Base-by-base conservation (phyloP, 2,113 vertebrate species). In the Hemiscyllium ocellatum region DNA sequence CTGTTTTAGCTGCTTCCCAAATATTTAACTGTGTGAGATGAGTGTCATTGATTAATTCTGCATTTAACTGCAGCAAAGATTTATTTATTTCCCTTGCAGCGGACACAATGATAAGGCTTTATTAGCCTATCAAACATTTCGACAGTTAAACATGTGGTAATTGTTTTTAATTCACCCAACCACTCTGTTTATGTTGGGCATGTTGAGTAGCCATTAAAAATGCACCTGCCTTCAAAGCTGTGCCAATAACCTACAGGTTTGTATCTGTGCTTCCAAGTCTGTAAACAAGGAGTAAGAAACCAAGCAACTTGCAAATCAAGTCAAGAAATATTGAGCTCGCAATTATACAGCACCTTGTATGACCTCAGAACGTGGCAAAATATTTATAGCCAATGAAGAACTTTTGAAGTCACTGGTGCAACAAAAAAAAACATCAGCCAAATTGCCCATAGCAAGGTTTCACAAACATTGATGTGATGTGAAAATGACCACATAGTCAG, bases 21-120 rank as follows among this genome's bases (percentile, higher is more conserved):
- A 76, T 76, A 95, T 95, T 95, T 95, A 15, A 33, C 69, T 52
- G 24, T 72, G 24, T 29, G 94, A 76, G 24, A 95, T 95, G 42
- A 29, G 24, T 95, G 94, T 29, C 68, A 52, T 26, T 76, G 68
- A 95, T 50, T 93, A 95, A 72, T 22, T 47, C 91, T 17, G 6
- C 42, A 8, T 94, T 94, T 94, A 94, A 94, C 91, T 69, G 91
- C 91, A 15, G n/a, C 20, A n/a, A 2, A 94, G 69, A 95, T 95
- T 37, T 65, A 61, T 93, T 93, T 65, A 52, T 72, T 95, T 95
- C 68, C 94, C 68, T 26, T 95, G 42, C 37, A 29, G 42, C 24
- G 70, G 29, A 26, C 22, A 29, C 0, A 8, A 42, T 42, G 66
- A 94, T 94, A n/a, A 90, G 93, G 65, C 47, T 94, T 70, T 50